phyloP scores from a whole-genome alignment of 2,888 invertebrate genomes.

The Mesoligia furuncula region DNA sequence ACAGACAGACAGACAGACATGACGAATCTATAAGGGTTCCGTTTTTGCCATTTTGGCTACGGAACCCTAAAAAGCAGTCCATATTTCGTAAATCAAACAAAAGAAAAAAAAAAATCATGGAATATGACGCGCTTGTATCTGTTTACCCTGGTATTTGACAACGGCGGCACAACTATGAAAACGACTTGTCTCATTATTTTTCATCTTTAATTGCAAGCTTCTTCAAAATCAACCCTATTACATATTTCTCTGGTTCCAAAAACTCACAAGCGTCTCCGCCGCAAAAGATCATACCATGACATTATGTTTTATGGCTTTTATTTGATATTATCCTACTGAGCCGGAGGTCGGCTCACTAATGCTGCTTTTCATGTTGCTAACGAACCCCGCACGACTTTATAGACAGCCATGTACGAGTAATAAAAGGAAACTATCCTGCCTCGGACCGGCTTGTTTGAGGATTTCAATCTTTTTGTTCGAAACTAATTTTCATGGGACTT shows the following conservation, averaged over 20 bases:
- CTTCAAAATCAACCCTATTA: background rate
- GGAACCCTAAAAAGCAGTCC: background rate
- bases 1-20: too few relatives aligned
- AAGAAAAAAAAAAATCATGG: background rate
- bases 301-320: conserved; percentile 70
- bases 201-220: background rate
- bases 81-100: background rate
- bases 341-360: conserved; percentile 71
- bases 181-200: background rate
- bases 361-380: conserved; percentile 77
- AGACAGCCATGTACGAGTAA: conserved; percentile 53
- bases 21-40: too few relatives aligned
- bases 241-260: background rate
- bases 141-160: background rate
- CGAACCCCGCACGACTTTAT: conserved; percentile 70
- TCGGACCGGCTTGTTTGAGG: conserved; percentile 55
- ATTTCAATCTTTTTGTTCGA: conserved; percentile 65
- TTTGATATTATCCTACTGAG: conserved; percentile 75
- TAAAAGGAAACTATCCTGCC: conserved; percentile 60
- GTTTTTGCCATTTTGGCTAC: too few relatives aligned
- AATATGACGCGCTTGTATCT: background rate
- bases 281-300: conserved; percentile 49
- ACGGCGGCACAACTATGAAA: background rate
- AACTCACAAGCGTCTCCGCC: conserved; percentile 32
- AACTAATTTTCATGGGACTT: conserved; percentile 63